phyloP scores from a whole-genome alignment of 2,113 vertebrate genomes.

The Pristiophorus japonicus region DNA sequence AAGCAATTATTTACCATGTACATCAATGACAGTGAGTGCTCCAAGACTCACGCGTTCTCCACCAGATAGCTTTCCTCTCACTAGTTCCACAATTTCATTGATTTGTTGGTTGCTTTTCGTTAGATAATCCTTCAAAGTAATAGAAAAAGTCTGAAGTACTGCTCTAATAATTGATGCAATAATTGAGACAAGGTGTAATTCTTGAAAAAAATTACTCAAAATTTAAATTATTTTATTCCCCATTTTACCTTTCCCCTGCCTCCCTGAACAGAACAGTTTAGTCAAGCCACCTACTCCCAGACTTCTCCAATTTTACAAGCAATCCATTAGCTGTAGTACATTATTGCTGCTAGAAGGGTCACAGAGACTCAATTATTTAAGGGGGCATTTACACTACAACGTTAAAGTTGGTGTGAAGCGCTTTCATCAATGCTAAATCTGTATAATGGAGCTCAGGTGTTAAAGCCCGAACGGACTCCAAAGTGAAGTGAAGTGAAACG shows the following conservation, averaged over 20 bases:
- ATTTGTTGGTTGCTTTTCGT: constrained; percentile 78
- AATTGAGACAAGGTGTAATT: background rate
- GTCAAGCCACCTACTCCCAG: background rate
- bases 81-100: constrained; percentile 74
- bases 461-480: background rate
- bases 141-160: background rate
- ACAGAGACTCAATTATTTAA: background rate
- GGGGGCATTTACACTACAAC: background rate
- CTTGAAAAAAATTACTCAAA: background rate
- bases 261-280: background rate
- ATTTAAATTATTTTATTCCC: background rate
- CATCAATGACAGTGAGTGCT: constrained; percentile 82
- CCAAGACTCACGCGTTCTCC: constrained; percentile 79
- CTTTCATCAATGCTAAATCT: background rate
- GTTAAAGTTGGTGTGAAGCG: background rate
- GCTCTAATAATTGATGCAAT: background rate
- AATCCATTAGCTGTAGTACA: background rate
- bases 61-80: constrained; percentile 74
- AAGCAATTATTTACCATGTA: constrained; percentile 66
- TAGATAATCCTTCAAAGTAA: constrained; percentile 64
- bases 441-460: background rate
- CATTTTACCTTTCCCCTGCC: background rate
- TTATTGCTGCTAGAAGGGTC: background rate
- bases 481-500: background rate
- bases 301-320: background rate